Base-by-base conservation (phyloP, 1,140 invertebrate genomes). In the Calliopsis andreniformis region DNA sequence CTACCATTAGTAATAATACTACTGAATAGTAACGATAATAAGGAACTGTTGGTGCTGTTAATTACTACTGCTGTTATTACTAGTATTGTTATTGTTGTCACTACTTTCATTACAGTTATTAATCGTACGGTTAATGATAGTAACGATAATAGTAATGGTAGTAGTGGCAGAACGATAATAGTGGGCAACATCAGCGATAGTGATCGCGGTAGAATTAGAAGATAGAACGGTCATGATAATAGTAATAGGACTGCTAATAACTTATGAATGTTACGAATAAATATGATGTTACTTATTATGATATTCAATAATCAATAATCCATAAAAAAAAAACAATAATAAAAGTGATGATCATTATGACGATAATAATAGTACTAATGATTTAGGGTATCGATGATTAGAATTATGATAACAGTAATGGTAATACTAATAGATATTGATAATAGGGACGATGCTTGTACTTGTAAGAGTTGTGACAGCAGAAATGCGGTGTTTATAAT, bases 231-330 rank as follows among this genome's bases (percentile, higher is more conserved):
- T 23, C 45, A 72, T 20, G 59, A 47, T 72, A 63, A 62, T 63
- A 63, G 25, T 72, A 71, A 62, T 59, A 30, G 42, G 59, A 18
- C 61, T 63, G 42, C 35, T 75, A 67, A 56, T 56, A 14, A 56
- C 67, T 45, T 20, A 23, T 32, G 32, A 67, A 47, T 53, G 20
- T 35, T 53, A 35, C 49, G 51, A 49, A 51, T 6, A 35, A 64
- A 64, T 20, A 72, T 53, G 39, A 63, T 49, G 70, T 72, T 72
- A 28, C 45, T 64, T 32, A 53, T 72, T 42, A 72, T 49, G 28
- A 55, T 72, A 67, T 67, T 47, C 25, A 64, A 32, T 75, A 67
- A 75, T 55, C 39, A 75, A 75, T 75, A 67, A 75, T 75, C 71
- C 71, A 51, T 75, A 67, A 67, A 75, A 35, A 58, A 67, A 67